Conservation (phyloP, 2,797 vertebrate species). For the Eremophila alpestris region DNA sequence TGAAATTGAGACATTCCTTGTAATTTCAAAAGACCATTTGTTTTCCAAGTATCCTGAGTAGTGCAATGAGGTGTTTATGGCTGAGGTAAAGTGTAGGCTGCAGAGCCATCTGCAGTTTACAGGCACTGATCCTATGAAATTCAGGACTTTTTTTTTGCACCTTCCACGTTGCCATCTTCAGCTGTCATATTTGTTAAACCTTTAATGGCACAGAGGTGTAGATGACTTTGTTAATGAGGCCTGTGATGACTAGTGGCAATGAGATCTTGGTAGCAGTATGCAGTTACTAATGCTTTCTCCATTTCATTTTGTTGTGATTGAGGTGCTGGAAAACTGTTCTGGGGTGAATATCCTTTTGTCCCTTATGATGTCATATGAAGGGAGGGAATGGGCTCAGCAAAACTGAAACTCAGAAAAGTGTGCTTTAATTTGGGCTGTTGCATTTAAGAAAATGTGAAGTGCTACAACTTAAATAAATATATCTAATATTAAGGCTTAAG, state of each 20-base stretch:
- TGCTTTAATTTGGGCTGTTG: neutral
- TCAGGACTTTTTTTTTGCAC: neutral
- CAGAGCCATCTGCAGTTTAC: neutral
- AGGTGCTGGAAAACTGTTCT: neutral
- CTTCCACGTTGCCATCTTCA: neutral
- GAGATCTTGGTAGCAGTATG: neutral
- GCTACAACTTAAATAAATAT: neutral
- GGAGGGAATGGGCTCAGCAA: neutral
- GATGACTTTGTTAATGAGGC: neutral
- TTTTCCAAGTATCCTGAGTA: neutral
- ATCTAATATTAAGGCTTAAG: neutral
- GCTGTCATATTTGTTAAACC: neutral
- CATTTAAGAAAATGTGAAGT: neutral
- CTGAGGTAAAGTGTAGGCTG: neutral
- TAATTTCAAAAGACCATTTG: neutral
- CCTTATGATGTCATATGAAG: neutral
- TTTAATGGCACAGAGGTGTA: neutral
- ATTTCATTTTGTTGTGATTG: neutral
- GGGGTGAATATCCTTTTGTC: neutral
- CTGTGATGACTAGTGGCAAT: neutral
- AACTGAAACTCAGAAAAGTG: neutral
- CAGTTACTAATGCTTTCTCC: neutral
- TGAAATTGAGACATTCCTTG: neutral
- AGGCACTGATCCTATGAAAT: neutral
- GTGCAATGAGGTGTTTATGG: neutral